Conservation (phyloP, 1,140 invertebrate genomes). For the Bradysia coprophila region DNA sequence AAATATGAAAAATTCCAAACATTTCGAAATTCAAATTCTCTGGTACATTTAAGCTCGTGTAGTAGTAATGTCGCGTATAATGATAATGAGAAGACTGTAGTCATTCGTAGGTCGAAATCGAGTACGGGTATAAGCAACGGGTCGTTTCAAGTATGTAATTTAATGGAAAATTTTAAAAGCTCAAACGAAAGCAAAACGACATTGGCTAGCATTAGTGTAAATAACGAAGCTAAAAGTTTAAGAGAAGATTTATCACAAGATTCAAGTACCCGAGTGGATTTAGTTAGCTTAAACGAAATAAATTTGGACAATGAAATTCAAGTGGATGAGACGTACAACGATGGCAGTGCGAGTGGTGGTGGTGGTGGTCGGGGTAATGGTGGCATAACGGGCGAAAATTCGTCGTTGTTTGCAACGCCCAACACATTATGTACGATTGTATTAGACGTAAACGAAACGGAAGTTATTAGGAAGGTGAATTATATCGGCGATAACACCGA, state of each 20-base stretch:
- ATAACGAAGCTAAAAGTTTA: not conserved
- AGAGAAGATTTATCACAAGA: slow-evolving; percentile 2
- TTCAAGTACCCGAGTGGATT: not conserved
- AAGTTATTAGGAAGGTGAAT: too few relatives aligned
- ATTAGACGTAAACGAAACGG: too few relatives aligned
- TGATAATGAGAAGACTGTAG: not conserved
- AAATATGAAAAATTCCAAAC: not conserved
- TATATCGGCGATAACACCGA: too few relatives aligned
- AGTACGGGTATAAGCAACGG: slow-evolving; percentile 1
- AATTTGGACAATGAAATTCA: not conserved
- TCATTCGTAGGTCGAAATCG: not conserved
- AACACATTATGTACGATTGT: too few relatives aligned
- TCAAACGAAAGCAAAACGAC: not conserved
- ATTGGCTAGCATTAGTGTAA: not conserved
- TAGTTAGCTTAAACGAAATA: not conserved
- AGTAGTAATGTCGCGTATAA: too few relatives aligned
- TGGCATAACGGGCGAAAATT: too few relatives aligned
- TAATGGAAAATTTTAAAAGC: not conserved
- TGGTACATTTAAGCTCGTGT: not conserved
- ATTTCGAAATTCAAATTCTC: not conserved
- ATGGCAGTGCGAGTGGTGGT: too few relatives aligned
- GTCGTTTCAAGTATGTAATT: not conserved
- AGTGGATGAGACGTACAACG: too few relatives aligned
- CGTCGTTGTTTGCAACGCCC: too few relatives aligned
- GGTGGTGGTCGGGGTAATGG: too few relatives aligned